Evolutionary conservation across 1,140 invertebrate species (phyloP).

Genomic region (Aphaenogaster floridana): DNA sequence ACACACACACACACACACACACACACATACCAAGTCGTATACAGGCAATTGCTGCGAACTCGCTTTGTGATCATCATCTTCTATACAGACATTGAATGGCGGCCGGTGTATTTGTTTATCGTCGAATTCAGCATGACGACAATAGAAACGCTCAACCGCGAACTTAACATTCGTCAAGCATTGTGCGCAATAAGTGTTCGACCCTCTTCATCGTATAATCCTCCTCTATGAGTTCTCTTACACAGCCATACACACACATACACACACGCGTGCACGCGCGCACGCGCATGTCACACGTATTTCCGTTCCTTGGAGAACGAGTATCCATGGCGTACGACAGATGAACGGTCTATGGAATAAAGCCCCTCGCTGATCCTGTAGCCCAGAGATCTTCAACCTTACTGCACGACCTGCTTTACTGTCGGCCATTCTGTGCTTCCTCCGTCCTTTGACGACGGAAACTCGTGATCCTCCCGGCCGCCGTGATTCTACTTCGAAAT

Average conservation of each 20-base stretch:
- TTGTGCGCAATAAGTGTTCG: conserved; percentile 55
- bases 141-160: conserved; percentile 36
- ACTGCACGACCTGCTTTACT: conserved; percentile 49
- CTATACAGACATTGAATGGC: conserved; percentile 36
- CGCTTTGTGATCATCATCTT: conserved; percentile 45
- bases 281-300: conserved; percentile 22
- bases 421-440: conserved; percentile 47
- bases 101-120: conserved; percentile 49
- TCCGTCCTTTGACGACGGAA: conserved; percentile 49
- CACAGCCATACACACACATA: background rate
- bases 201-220: conserved; percentile 55
- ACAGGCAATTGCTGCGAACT: background rate
- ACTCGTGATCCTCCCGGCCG: conserved; percentile 27
- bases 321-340: conserved; percentile 56
- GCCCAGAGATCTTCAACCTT: conserved; percentile 50
- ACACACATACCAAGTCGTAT: background rate
- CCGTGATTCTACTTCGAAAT: conserved; percentile 46
- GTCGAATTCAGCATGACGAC: conserved; percentile 3
- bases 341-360: conserved; percentile 53
- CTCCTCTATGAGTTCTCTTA: conserved; percentile 13
- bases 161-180: conserved; percentile 59
- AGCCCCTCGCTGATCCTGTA: conserved; percentile 52
- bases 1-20: too few relatives aligned
- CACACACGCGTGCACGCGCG: background rate
- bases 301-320: background rate